These are phyloP conservation scores for Nymphalis io DNA, from an alignment of 1,140 invertebrate species.

Conservation along the genomic window DNA sequence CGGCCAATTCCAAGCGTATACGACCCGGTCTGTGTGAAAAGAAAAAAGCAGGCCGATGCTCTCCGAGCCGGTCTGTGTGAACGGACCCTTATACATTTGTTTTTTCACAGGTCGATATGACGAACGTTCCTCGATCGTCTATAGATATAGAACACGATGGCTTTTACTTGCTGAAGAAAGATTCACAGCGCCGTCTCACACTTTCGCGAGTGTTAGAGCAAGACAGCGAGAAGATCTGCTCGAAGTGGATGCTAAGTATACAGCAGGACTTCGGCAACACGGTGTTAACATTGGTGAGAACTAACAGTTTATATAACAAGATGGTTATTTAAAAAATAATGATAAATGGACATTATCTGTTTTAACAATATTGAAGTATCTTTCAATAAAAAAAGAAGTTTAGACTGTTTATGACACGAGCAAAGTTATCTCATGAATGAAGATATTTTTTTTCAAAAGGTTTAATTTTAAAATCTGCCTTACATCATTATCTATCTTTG, in stretches of 20 bases:
- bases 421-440: no score
- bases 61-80: no score
- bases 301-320: neutral
- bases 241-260: constrained; percentile 91
- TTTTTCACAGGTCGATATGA: constrained; percentile 67
- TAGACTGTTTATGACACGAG: no score
- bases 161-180: constrained; percentile 98
- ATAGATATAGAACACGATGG: constrained; percentile 90
- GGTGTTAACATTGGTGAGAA: constrained; percentile 79
- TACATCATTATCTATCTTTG: no score
- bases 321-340: neutral
- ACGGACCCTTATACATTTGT: neutral
- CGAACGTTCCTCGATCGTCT: constrained; percentile 66
- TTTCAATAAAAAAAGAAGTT: no score
- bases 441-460: no score
- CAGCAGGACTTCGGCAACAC: constrained; percentile 85
- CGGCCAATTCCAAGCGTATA: no score
- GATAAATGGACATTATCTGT: no score
- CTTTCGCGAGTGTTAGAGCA: constrained; percentile 93
- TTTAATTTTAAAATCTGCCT: no score
- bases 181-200: constrained; percentile 96
- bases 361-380: no score
- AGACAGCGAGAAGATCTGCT: constrained; percentile 92
- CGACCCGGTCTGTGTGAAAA: no score
- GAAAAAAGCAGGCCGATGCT: no score